Evolutionary conservation across 64 coral and sea anemone species (phyloP), one percentile per base, ranked within the genome.

Genomic region (Pocillopora verrucosa): DNA sequence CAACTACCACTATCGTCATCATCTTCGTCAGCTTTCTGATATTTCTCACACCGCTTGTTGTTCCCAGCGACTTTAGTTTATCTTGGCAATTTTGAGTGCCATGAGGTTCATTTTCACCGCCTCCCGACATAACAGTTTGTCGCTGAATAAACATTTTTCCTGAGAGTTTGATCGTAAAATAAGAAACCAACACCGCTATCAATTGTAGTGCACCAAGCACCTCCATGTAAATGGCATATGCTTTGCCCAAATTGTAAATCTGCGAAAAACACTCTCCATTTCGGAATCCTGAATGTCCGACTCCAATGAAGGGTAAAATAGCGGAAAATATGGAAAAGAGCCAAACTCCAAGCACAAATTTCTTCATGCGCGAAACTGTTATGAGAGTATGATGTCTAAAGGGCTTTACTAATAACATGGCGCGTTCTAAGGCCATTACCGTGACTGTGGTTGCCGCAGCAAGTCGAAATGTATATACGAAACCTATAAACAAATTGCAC

Each of bases 371-470:
- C 6, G 93, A 72, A 41, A 72, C 56, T n/a, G 93, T 99, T 1
- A 95, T 63, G 56, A 69, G 78, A 5, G 91, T 99, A 74, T 99
- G 94, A 59, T 99, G 89, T 56, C 76, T 79, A 10, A 99, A 30
- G 4, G 96, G 96, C 10, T 78, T 88, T 24, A 91, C 85, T 0
- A 99, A 76, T 2, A 99, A 82, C 16, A 93, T 77, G 7, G 96
- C 75, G 12, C 94, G 75, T 19, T 99, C 96, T 3, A 91, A 37
- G 19, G 93, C 94, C 16, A 99, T 99, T 11, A 93, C 72, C 1
- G 96, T 90, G 35, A 99, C 91, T 19, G 96, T 99, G 26, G 86
- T 76, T 6, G 94, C 90, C 0, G 96, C 93, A 24, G 96, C 90
- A 38, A 93, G 41, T 0, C 96, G 93, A 25, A 99, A 89, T 16